Evolutionary conservation across 1,140 invertebrate genomes (phyloP).

Genomic region (Drosophila pseudoananassae): DNA sequence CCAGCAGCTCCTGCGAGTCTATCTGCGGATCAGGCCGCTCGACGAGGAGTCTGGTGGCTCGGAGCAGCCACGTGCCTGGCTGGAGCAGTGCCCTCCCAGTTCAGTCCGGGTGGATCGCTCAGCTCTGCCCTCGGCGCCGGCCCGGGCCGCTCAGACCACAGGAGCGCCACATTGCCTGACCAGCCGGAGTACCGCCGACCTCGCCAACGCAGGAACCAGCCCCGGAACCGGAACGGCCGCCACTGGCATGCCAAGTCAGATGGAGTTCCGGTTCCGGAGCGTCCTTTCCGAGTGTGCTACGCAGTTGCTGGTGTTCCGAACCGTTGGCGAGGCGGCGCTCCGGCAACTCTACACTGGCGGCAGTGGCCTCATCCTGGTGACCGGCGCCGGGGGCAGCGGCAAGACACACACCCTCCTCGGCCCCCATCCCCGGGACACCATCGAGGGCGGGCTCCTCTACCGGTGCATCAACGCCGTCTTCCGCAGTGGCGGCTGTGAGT

Average conservation of each 20-base stretch:
- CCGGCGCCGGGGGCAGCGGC: neutral
- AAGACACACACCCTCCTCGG: neutral
- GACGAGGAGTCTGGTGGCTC: neutral
- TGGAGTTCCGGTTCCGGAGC: constrained; percentile 3
- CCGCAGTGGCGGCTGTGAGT: neutral
- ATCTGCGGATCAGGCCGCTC: neutral
- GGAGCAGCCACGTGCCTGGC: neutral
- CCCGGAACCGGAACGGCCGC: neutral
- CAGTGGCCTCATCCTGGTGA: neutral
- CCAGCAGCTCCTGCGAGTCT: neutral
- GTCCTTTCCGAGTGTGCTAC: neutral
- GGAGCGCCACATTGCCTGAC: no score
- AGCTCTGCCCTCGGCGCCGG: neutral
- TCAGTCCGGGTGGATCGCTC: neutral
- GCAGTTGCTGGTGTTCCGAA: neutral
- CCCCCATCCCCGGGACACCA: neutral
- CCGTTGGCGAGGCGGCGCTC: neutral
- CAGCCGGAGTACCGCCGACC: neutral
- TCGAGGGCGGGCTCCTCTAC: neutral
- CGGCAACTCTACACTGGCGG: neutral
- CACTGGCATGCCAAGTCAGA: neutral
- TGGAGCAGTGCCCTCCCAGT: neutral
- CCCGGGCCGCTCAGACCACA: no score
- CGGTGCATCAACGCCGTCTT: neutral
- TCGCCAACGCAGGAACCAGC: neutral